A percentile compares a stretch with the other conserved stretches of the same genome.
These are phyloP conservation scores for Tenthredo distinguenda DNA, from an alignment of 2,888 invertebrate genomes.

Conservation along the genomic window DNA sequence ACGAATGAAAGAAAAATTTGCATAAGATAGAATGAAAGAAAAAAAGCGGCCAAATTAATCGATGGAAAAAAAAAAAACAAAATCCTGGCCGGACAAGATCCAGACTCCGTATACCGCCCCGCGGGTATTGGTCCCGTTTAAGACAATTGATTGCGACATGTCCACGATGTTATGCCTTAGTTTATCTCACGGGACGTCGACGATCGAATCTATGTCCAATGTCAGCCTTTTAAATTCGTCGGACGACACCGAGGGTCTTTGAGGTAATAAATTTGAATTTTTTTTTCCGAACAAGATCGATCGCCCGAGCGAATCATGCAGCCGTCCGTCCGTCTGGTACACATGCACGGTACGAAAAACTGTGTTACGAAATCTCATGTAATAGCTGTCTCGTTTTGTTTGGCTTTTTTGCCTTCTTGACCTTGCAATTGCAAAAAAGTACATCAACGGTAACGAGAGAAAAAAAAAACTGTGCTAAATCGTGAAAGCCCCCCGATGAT, in stretches of 20 bases:
- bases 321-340: background rate
- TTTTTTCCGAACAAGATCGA: background rate
- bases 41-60: background rate
- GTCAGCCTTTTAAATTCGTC: background rate
- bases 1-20: background rate
- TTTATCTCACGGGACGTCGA: background rate
- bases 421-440: background rate
- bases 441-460: background rate
- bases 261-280: background rate
- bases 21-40: background rate
- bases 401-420: background rate
- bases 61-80: background rate
- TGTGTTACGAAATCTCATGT: background rate
- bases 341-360: background rate
- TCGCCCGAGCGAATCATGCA: background rate
- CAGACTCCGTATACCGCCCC: conserved; percentile 4
- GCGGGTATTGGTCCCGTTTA: conserved; percentile 47
- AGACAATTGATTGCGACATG: conserved; percentile 43
- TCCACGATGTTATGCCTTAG: conserved; percentile 2
- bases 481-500: background rate
- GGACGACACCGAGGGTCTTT: background rate
- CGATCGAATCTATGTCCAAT: background rate
- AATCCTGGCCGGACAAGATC: background rate
- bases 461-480: background rate
- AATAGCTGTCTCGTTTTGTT: background rate